A percentile compares a stretch with the other conserved stretches of the same genome.
phyloP scores from a whole-genome alignment of 2,797 vertebrate genomes.

The Danionella dracula region DNA sequence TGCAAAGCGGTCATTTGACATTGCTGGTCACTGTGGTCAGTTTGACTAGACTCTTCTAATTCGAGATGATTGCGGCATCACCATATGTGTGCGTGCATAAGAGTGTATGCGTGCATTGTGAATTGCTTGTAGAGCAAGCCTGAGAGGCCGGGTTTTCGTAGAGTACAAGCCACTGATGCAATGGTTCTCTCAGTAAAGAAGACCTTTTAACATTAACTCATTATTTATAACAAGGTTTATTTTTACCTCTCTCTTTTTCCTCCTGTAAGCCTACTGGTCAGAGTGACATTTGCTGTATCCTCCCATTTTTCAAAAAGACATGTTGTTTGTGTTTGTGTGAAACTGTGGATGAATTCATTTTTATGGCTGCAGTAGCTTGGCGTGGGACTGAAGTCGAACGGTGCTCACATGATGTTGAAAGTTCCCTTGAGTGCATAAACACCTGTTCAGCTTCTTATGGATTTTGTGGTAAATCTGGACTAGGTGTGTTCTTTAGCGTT shows the following conservation, averaged over 20 bases:
- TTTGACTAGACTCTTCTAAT: not conserved
- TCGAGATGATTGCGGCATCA: not conserved
- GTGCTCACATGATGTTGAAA: not conserved
- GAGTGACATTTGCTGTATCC: not conserved
- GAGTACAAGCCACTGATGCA: constrained; percentile 63
- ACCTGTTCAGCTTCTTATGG: constrained; percentile 10
- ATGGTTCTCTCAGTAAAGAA: constrained; percentile 52
- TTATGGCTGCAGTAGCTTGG: not conserved
- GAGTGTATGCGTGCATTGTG: constrained; percentile 15
- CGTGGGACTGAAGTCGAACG: constrained; percentile 2
- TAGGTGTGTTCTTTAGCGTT: constrained; percentile 37
- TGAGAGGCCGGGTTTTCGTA: constrained; percentile 55
- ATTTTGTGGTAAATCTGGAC: constrained; percentile 19
- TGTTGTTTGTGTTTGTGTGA: too few relatives aligned
- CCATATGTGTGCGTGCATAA: not conserved
- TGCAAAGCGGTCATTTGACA: too few relatives aligned
- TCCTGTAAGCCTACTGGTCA: not conserved
- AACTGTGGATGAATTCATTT: not conserved
- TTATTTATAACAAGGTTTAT: constrained; percentile 6
- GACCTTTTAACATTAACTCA: constrained; percentile 44
- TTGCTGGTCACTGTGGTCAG: not conserved
- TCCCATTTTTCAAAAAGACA: too few relatives aligned
- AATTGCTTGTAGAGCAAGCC: constrained; percentile 36
- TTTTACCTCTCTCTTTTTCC: not conserved
- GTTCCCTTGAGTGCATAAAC: constrained; percentile 1